Percentiles rank a stretch among this genome's conserved stretches.
These are phyloP conservation scores for Lanius ludovicianus DNA, from an alignment of 2,113 vertebrate genomes.

Conservation along the genomic window DNA sequence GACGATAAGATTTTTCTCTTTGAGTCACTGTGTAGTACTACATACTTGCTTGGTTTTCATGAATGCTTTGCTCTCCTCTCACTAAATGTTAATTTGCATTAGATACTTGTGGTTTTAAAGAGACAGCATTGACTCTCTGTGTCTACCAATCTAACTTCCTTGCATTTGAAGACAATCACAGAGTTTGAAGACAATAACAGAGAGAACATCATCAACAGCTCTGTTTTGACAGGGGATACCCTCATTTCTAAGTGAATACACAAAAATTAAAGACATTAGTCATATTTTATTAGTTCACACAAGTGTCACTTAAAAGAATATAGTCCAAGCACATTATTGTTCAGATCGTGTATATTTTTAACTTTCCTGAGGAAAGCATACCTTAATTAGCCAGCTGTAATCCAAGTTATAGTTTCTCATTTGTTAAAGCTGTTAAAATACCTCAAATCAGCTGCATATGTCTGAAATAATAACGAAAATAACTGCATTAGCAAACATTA, in stretches of 20 bases:
- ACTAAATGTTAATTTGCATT: slow-evolving; percentile 42
- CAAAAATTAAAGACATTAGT: slow-evolving; percentile 19
- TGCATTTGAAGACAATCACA: slow-evolving; percentile 32
- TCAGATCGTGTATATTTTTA: slow-evolving; percentile 26
- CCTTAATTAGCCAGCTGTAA: slow-evolving; percentile 63
- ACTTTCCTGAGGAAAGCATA: slow-evolving; percentile 43
- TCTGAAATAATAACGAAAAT: slow-evolving; percentile 62
- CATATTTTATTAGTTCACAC: slow-evolving; percentile 28
- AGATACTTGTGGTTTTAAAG: slow-evolving; percentile 58
- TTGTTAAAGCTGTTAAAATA: slow-evolving; percentile 65
- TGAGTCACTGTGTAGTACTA: not conserved
- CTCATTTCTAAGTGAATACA: not conserved
- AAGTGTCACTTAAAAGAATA: slow-evolving; percentile 41
- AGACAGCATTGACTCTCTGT: not conserved
- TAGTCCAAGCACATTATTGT: slow-evolving; percentile 50
- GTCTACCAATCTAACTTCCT: slow-evolving; percentile 37
- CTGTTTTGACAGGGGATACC: not conserved
- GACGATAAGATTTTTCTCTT: not conserved
- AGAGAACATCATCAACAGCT: not conserved
- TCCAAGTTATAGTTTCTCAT: slow-evolving; percentile 60
- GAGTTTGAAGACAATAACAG: slow-evolving; percentile 20
- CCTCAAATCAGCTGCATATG: slow-evolving; percentile 49
- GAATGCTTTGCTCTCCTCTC: slow-evolving; percentile 31
- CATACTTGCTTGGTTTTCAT: slow-evolving; percentile 18
- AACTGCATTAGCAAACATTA: slow-evolving; percentile 47